Base-by-base conservation (phyloP, 2,113 vertebrate genomes). In the Etheostoma cragini region DNA sequence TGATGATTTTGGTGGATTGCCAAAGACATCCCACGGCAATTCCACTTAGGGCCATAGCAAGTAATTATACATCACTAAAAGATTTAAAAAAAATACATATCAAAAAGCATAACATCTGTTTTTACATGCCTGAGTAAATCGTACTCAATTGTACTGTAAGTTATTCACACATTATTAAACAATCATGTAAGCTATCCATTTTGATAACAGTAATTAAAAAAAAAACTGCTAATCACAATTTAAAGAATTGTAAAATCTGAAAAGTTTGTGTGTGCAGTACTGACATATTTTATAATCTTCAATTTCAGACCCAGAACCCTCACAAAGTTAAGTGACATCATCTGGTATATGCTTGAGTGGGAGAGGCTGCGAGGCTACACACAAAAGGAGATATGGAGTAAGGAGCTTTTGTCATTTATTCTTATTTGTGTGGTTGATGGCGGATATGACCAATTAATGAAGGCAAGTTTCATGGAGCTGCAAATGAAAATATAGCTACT, bases 401-500 rank as follows among this genome's bases (percentile, higher is more conserved):
- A 88, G 87, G 65, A 85, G 83, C 84, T 84, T 89, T 84, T 71
- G 77, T 69, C 78, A 78, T 91, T 87, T 81, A 86, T 91, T 89
- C 69, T 89, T 75, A 70, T 88, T 92, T 92, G 84, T 93, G 86
- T 88, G 77, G 77, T 67, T 81, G 72, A 80, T 86, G 80, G 89
- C 89, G 87, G 92, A 91, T 90, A 92, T 92, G 85, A 87, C 76
- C 82, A 86, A 91, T 92, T 80, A 87, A 79, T 78, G 70, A 76
- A 83, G 87, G 74, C 87, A 83, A 86, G 81, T 84, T 86, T 80
- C 68, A 80, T 64, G 19, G 61, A 74, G 72, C 76, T 83, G 85
- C 56, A 72, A 72, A 47, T 70, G 74, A 84, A 84, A 91, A 89
- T 82, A 62, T 38, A 38, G 76, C 60, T 68, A 30, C n/a, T 54